Evolutionary conservation across 2,888 invertebrate genomes (phyloP), one percentile per base, ranked within the genome.

Genomic region (Cotesia congregata): DNA sequence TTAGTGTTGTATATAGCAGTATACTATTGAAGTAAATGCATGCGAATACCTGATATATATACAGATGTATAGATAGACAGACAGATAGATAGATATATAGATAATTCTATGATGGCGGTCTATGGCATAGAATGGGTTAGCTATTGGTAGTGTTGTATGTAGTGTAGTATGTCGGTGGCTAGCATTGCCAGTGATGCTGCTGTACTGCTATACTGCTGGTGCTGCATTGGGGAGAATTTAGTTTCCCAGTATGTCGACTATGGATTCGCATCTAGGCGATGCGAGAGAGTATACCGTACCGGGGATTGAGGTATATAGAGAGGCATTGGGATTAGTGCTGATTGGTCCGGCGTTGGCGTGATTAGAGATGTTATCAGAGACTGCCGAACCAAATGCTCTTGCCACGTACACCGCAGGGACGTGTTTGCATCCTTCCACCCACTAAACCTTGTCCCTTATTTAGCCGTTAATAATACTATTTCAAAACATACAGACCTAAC

Each of bases 341-440:
- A 89, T 89, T 89, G 89, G 89, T 88, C 88, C 88, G 85, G 85
- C 87, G 86, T 84, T 86, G 86, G 85, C 87, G 88, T 89, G 89
- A 89, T 89, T 89, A 89, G 88, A 89, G 89, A 89, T 89, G 89
- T 89, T 89, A 88, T 88, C 88, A 88, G 87, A 80, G 74, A 69
- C 72, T 80, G 79, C 79, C 70, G 77, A 81, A 83, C 82, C 82
- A 81, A 83, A 83, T 82, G 81, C 83, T 80, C 83, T 82, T 81
- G 77, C 82, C 82, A 79, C 82, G 78, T 75, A 80, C 77, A 79
- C 83, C 83, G 64, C 83, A 81, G 82, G 76, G 77, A 83, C 81
- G 80, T 83, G 84, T 83, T 82, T 82, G 83, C 81, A 83, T 83
- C 83, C 82, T 82, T 83, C 81, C 82, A 81, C 78, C 78, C 78